Percentiles rank a stretch among this genome's conserved stretches.
phyloP scores from a whole-genome alignment of 2,797 vertebrate species.

The Falco berigora region DNA sequence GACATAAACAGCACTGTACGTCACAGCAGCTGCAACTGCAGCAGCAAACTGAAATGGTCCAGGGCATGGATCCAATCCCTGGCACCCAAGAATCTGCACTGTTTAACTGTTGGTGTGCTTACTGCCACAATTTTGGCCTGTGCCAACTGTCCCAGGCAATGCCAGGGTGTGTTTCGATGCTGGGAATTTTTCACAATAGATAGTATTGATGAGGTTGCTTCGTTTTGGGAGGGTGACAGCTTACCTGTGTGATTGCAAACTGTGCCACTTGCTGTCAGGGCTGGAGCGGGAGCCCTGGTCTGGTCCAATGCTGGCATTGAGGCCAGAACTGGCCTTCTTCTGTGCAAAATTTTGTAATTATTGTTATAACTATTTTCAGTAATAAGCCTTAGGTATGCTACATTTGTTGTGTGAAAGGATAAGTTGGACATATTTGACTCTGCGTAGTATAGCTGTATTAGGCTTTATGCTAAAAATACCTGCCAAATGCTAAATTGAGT shows the following conservation, averaged over 20 bases:
- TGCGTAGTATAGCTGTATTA: neutral
- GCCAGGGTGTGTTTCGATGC: neutral
- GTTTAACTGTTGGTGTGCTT: neutral
- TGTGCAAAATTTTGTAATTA: neutral
- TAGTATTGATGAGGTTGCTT: neutral
- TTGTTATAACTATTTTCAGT: neutral
- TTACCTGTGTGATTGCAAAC: accelerated
- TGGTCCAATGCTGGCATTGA: neutral
- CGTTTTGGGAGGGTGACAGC: neutral
- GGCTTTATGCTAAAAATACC: neutral
- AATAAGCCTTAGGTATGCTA: neutral
- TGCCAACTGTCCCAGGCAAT: neutral
- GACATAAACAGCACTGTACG: neutral
- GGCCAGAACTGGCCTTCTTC: neutral
- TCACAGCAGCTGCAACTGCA: neutral
- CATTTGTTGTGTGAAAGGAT: neutral
- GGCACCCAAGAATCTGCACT: neutral
- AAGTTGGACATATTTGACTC: neutral
- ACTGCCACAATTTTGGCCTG: neutral
- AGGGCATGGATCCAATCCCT: neutral
- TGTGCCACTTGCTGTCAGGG: neutral
- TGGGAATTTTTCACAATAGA: neutral
- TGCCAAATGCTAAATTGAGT: neutral
- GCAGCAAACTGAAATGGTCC: neutral
- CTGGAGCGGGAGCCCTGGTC: neutral